phyloP scores from a whole-genome alignment of 2,888 invertebrate genomes.

The Drosophila nigricruria region DNA sequence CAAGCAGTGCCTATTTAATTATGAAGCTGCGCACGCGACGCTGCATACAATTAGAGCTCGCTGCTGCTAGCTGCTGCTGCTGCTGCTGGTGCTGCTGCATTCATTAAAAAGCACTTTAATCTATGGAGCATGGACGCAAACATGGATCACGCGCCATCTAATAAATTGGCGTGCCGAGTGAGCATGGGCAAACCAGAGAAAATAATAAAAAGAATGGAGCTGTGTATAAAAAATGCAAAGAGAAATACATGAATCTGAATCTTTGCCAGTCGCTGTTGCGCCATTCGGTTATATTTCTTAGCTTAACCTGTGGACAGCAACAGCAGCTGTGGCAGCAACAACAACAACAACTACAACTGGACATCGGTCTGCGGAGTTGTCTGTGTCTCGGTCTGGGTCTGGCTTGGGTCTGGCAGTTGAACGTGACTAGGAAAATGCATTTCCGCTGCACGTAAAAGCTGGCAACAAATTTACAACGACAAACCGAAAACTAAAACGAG shows the following conservation, averaged over 20 bases:
- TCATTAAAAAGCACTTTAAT: slow-evolving; percentile 75
- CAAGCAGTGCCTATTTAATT: slow-evolving; percentile 52
- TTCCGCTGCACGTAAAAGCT: slow-evolving; percentile 74
- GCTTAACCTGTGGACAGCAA: slow-evolving; percentile 48
- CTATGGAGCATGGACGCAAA: slow-evolving; percentile 40
- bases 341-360: slow-evolving; percentile 25
- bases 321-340: background rate
- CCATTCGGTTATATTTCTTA: slow-evolving; percentile 55
- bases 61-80: slow-evolving; percentile 34
- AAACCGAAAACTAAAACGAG: slow-evolving; percentile 74
- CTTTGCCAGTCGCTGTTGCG: slow-evolving; percentile 48
- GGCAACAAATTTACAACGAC: slow-evolving; percentile 66
- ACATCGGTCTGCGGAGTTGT: slow-evolving; percentile 29
- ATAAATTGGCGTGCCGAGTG: slow-evolving; percentile 66
- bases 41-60: slow-evolving; percentile 61
- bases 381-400: slow-evolving; percentile 47
- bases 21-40: slow-evolving; percentile 54
- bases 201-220: slow-evolving; percentile 31
- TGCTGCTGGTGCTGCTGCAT: slow-evolving; percentile 50
- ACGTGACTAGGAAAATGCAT: slow-evolving; percentile 80
- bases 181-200: slow-evolving; percentile 27
- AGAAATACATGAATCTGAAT: slow-evolving; percentile 39
- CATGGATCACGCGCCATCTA: slow-evolving; percentile 72
- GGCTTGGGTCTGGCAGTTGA: slow-evolving; percentile 51
- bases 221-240: background rate